Conservation (phyloP, 2,888 invertebrate species). For the Rhorus exstirpatorius region DNA sequence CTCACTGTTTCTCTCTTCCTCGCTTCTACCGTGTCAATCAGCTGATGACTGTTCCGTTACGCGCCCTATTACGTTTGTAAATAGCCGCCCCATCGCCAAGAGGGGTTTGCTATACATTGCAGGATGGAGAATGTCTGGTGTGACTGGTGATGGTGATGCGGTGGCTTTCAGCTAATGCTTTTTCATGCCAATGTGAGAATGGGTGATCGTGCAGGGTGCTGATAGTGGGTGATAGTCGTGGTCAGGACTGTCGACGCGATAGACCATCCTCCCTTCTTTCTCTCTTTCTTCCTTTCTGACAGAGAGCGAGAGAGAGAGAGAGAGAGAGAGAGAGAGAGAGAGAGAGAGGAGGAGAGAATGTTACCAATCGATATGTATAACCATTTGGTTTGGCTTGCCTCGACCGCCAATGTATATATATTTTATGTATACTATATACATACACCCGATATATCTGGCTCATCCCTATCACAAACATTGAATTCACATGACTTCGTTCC, state of each 20-base stretch:
- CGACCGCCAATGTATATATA: slow-evolving; percentile 23
- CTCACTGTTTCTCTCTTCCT: slow-evolving; percentile 48
- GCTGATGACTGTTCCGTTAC: slow-evolving; percentile 79
- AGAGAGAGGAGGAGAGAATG: slow-evolving; percentile 18
- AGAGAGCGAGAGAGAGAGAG: neutral
- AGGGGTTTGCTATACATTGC: slow-evolving; percentile 41
- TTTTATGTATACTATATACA: neutral
- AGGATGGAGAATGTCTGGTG: slow-evolving; percentile 40
- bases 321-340: neutral
- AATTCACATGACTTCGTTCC: neutral
- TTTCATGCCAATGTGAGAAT: slow-evolving; percentile 60
- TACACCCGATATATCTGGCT: slow-evolving; percentile 12
- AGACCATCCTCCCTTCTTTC: slow-evolving; percentile 18
- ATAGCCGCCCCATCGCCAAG: slow-evolving; percentile 69
- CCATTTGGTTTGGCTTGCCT: slow-evolving; percentile 63
- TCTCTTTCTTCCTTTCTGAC: neutral
- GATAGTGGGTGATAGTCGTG: slow-evolving; percentile 60
- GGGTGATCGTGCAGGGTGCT: slow-evolving; percentile 58
- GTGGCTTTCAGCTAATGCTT: slow-evolving; percentile 64
- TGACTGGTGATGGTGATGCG: slow-evolving; percentile 41
- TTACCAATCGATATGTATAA: slow-evolving; percentile 70
- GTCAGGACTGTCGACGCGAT: slow-evolving; percentile 58
- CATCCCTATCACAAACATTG: slow-evolving; percentile 33
- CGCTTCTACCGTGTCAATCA: slow-evolving; percentile 74
- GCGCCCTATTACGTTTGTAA: slow-evolving; percentile 79